A percentile compares a stretch with the other conserved stretches of the same genome.
These are phyloP conservation scores for Drosophila nasuta DNA, from an alignment of 1,140 invertebrate genomes.

Conservation along the genomic window DNA sequence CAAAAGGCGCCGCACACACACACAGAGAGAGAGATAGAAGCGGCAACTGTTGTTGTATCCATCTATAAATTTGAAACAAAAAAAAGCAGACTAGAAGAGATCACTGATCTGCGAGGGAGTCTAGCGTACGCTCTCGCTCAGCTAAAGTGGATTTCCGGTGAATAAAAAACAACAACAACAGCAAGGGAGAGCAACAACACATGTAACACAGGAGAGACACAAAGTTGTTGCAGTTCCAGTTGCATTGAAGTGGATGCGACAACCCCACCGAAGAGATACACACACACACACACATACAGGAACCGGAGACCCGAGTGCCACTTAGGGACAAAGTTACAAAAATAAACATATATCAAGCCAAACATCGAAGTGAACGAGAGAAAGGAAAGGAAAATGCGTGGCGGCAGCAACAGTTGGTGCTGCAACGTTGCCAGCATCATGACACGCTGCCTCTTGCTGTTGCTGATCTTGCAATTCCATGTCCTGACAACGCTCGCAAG, in stretches of 20 bases:
- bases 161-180: conserved; percentile 58
- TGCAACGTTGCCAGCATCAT: conserved; percentile 33
- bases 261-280: conserved; percentile 18
- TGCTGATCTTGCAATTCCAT: conserved; percentile 27
- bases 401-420: conserved; percentile 15
- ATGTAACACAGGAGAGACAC: conserved; percentile 62
- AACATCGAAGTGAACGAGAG: conserved; percentile 8
- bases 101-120: conserved; percentile 43
- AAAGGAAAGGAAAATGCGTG: conserved; percentile 15
- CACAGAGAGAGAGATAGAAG: conserved; percentile 58
- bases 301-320: conserved; percentile 35
- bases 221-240: conserved; percentile 52
- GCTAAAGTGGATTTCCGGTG: conserved; percentile 82
- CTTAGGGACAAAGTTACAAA: conserved; percentile 61
- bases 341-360: conserved; percentile 62
- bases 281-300: conserved; percentile 8
- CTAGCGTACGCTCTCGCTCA: conserved; percentile 17
- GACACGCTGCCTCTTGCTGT: conserved; percentile 29
- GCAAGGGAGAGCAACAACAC: neutral
- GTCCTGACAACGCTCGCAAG: conserved; percentile 21
- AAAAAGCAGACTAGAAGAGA: conserved; percentile 55
- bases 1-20: conserved; percentile 50
- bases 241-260: conserved; percentile 35
- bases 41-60: conserved; percentile 65
- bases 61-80: conserved; percentile 67